These are phyloP conservation scores for Pherbina coryleti DNA, from an alignment of 2,888 invertebrate genomes.

Conservation along the genomic window DNA sequence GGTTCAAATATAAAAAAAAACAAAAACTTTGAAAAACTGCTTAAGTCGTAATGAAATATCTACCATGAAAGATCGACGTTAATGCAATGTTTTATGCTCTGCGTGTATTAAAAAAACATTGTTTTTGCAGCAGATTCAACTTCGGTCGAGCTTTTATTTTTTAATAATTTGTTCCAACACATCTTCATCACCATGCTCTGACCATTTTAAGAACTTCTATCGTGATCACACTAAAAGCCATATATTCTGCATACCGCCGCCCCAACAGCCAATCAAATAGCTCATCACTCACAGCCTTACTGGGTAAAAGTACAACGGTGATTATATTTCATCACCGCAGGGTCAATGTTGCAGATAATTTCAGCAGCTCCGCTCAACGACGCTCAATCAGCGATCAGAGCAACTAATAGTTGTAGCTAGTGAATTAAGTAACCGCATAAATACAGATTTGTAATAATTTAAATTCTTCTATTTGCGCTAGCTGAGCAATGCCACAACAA, in stretches of 20 bases:
- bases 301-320: neutral
- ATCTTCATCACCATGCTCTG: no score
- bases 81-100: no score
- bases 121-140: no score
- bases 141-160: no score
- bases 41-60: no score
- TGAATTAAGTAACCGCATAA: conserved; percentile 46
- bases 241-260: neutral
- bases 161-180: no score
- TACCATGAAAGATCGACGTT: no score
- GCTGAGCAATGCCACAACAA: conserved; percentile 22
- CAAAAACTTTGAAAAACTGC: no score
- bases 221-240: neutral
- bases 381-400: neutral
- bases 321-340: neutral
- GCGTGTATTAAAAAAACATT: no score
- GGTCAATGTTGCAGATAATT: neutral
- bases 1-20: no score
- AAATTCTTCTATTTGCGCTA: neutral
- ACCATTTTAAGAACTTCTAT: no score
- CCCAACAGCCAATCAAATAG: neutral
- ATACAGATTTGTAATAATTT: conserved; percentile 57
- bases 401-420: neutral
- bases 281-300: neutral
- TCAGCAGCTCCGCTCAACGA: neutral